Percentiles rank a stretch among this genome's conserved stretches.
phyloP scores from a whole-genome alignment of 2,797 vertebrate species.

The Mergus octosetaceus region DNA sequence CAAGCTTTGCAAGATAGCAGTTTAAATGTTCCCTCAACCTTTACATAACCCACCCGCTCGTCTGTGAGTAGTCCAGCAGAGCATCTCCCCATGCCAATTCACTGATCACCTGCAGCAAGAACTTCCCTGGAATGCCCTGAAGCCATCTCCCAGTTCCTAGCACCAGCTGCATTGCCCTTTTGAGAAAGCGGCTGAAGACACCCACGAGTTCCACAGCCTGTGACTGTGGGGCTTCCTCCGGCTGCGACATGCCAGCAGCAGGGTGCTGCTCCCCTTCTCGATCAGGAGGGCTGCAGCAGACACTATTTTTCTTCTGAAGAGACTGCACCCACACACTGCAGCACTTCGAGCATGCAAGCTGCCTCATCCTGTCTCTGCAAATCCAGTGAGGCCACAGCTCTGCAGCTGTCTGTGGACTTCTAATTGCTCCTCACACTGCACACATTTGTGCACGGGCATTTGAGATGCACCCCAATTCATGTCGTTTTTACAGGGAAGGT shows the following conservation, averaged over 20 bases:
- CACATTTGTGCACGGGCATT: neutral
- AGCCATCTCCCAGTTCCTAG: neutral
- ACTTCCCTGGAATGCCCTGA: neutral
- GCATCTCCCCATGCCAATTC: rapidly evolving
- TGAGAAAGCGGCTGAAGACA: neutral
- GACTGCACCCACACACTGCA: neutral
- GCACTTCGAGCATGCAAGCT: neutral
- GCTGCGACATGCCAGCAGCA: neutral
- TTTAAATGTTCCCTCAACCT: conserved; percentile 27
- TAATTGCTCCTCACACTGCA: neutral
- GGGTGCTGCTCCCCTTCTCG: too few species aligned
- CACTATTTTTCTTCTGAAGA: neutral
- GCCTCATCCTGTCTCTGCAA: neutral
- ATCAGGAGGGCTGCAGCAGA: neutral
- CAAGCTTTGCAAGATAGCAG: neutral
- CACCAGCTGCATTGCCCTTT: neutral
- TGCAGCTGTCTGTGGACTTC: neutral
- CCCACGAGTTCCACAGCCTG: neutral
- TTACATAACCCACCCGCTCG: neutral
- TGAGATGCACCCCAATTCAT: neutral
- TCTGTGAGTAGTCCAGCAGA: neutral
- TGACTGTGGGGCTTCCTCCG: neutral
- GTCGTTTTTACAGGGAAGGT: neutral
- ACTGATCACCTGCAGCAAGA: neutral
- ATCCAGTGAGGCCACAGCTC: neutral